These are phyloP conservation scores for Lordiphosa stackelbergi DNA, from an alignment of 1,140 invertebrate species.

Conservation along the genomic window DNA sequence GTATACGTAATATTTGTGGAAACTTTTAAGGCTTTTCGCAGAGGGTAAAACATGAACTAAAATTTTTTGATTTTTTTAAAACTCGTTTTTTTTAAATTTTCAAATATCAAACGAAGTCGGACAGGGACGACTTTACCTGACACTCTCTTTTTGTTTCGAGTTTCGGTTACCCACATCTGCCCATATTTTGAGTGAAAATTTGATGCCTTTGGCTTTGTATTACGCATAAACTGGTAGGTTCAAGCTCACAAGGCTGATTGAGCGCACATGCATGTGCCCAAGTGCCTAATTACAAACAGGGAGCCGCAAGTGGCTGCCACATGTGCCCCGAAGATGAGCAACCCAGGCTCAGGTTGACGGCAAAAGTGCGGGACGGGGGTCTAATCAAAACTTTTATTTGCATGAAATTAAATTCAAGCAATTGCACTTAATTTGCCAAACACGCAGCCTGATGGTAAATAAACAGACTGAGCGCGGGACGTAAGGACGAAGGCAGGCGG, in stretches of 20 bases:
- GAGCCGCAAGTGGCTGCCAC: conserved; percentile 35
- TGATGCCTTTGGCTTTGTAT: conserved; percentile 40
- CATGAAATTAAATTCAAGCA: conserved; percentile 76
- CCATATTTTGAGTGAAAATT: conserved; percentile 6
- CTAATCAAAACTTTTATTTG: conserved; percentile 76
- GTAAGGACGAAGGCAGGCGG: conserved; percentile 13
- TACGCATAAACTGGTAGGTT: conserved; percentile 48
- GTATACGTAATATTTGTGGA: too few relatives aligned
- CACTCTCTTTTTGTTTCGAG: too few relatives aligned
- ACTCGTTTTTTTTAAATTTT: too few relatives aligned
- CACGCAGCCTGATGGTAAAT: conserved; percentile 62
- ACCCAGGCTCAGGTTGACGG: not conserved
- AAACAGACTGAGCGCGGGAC: conserved; percentile 48
- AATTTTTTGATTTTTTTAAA: too few relatives aligned
- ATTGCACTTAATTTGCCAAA: conserved; percentile 75
- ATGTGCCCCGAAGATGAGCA: conserved; percentile 44
- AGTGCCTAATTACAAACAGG: conserved; percentile 67
- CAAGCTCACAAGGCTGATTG: conserved; percentile 16
- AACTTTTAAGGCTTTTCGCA: too few relatives aligned
- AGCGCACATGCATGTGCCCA: conserved; percentile 44
- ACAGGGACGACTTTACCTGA: too few relatives aligned
- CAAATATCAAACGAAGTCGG: too few relatives aligned
- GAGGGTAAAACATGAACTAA: too few relatives aligned
- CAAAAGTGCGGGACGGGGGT: conserved; percentile 15
- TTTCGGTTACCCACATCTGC: too few relatives aligned